Evolutionary conservation across 2,113 vertebrate species (phyloP), one percentile per base, ranked within the genome.

Genomic region (Spheniscus mendiculus): DNA sequence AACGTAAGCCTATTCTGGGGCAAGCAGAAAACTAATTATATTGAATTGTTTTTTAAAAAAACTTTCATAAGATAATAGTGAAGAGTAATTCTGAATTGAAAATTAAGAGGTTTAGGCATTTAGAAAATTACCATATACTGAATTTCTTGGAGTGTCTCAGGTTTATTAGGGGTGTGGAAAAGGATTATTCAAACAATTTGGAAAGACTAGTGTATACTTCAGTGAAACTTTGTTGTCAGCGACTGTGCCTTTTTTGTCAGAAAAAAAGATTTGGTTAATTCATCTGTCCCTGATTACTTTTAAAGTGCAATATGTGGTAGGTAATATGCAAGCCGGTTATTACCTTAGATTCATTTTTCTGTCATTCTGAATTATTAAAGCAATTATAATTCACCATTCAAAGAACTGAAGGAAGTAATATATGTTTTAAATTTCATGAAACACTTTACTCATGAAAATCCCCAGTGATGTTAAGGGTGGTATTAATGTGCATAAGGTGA

Each of bases 311-410:
- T 90, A 90, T 83, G 87, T 79, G 80, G 78, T 93, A 95, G 96
- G 96, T 91, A 83, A 95, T 90, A 38, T 49, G 78, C 84, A 91
- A 82, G 70, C 84, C 11, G 29, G 61, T 96, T 96, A 94, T 95
- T 96, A 78, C 78, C 73, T 93, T 79, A 70, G 93, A 90, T 93
- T 95, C 49, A 83, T 93, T 96, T 95, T 89, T 76, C 87, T 92
- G 81, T 76, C 85, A 70, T 78, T 83, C 71, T 96, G 79, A 90
- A 92, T 97, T 95, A 95, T 95, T 95, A 96, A 97, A 93, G 78
- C 83, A 90, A 88, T 97, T 95, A 66, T 90, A 97, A 96, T 93
- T 96, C 63, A 66, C 79, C 36, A 62, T 95, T 94, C 82, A 77
- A 50, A 90, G 85, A 85, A 66, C 78, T 62, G 58, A 80, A 91